A percentile compares a stretch with the other conserved stretches of the same genome.
phyloP scores from a whole-genome alignment of 2,113 vertebrate species.

The Indicator maculatus region DNA sequence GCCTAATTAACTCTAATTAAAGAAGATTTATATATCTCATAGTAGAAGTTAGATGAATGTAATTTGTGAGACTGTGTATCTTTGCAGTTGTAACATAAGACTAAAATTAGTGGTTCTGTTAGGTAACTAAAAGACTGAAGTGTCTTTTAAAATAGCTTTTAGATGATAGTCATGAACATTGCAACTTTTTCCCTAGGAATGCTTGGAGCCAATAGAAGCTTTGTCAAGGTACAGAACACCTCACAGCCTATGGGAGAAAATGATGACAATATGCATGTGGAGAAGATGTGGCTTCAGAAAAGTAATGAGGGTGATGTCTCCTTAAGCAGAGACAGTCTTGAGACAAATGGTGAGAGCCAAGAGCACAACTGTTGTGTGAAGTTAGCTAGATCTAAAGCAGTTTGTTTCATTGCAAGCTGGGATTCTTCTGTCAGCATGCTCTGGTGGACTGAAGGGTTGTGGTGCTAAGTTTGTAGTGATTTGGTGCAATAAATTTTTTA shows the following conservation, averaged over 20 bases:
- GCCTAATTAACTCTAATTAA: not conserved
- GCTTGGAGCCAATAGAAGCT: conserved; percentile 70
- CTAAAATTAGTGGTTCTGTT: not conserved
- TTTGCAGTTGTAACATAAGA: not conserved
- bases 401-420: not conserved
- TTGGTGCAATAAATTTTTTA: not conserved
- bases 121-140: not conserved
- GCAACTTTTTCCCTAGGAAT: conserved; percentile 59
- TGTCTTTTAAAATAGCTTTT: not conserved
- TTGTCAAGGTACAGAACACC: conserved; percentile 78
- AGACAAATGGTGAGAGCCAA: conserved; percentile 81
- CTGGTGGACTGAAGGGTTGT: not conserved
- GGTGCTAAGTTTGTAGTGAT: not conserved
- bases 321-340: conserved; percentile 79
- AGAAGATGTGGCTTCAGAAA: conserved; percentile 57
- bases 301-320: conserved; percentile 46
- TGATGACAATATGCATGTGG: conserved; percentile 61
- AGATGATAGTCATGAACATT: not conserved
- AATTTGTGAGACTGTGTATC: not conserved
- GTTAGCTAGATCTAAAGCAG: not conserved
- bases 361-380: not conserved
- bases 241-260: conserved; percentile 72
- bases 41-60: not conserved
- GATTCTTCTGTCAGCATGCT: not conserved
- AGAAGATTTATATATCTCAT: not conserved